Evolutionary conservation across 2,888 invertebrate species (phyloP), one percentile per base, ranked within the genome.

Genomic region (Pinctada fucata): DNA sequence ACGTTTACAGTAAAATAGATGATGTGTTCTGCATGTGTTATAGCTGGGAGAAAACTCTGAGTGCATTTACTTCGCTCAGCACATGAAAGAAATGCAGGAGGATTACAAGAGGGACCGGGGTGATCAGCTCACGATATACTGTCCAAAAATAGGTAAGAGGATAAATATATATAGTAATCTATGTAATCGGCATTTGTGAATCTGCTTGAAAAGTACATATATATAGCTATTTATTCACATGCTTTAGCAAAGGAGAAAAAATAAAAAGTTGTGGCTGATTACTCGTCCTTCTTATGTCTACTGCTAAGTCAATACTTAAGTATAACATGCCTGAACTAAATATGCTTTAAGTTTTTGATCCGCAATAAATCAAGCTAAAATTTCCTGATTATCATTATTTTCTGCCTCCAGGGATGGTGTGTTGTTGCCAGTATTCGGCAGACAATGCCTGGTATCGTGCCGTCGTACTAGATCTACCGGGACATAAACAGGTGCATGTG

Each of bases 401-500:
- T 66, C 6, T 31, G 66, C 16, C 16, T 6, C 65, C 92, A 94
- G 96, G 95, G 83, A 94, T 94, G 90, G 94, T 95, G 0, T 97
- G 97, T 89, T 92, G 95, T 79, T 94, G 95, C 52, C 91, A 94
- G 69, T 95, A 94, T 85, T 92, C 93, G 0, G 94, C 94, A 74
- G 96, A 96, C 88, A 93, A 93, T 0, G 87, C 92, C 58, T 96
- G 95, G 96, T 96, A 96, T 90, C 94, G 97, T 76, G 95, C 94
- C 2, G 87, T 93, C 10, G 94, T 96, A 49, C 86, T 88, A 2
- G 93, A 94, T 64, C 89, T 94, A 4, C 92, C 93, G 2, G 93
- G 93, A 0, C 86, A 91, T 8, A 92, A 93, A 86, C 93, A 88
- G 90, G 94, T 95, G 48, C 92, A 93, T 69, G 94, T 96, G 50